Evolutionary conservation across 2,113 vertebrate species (phyloP).

Genomic region (Notarius lentiginosus): DNA sequence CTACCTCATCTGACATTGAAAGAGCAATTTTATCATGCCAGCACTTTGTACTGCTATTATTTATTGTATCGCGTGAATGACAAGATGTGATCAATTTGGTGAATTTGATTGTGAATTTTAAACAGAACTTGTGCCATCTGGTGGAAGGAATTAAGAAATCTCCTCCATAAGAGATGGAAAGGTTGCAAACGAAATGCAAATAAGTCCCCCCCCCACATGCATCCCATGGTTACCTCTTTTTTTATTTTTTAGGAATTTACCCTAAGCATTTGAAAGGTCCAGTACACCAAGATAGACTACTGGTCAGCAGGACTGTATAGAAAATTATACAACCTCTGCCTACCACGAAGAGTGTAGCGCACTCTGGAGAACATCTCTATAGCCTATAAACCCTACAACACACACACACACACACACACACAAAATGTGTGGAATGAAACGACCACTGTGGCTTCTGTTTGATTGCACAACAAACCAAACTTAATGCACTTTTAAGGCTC

Average conservation of each 20-base stretch:
- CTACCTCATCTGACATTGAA: not conserved
- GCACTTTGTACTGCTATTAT: not conserved
- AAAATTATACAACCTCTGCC: not conserved
- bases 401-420: too few relatives aligned
- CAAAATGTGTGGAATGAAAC: not conserved
- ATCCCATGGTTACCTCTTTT: not conserved
- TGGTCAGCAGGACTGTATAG: not conserved
- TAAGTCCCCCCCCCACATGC: not conserved
- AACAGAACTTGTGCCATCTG: slow-evolving; percentile 17
- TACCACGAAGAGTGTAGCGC: not conserved
- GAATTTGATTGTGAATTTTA: not conserved
- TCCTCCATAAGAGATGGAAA: not conserved
- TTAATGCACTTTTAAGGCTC: not conserved
- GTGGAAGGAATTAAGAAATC: not conserved
- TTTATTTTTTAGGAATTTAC: not conserved
- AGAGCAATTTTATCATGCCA: not conserved
- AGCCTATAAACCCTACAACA: not conserved
- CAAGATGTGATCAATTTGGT: not conserved
- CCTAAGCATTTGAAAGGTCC: slow-evolving; percentile 20
- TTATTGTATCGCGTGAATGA: not conserved
- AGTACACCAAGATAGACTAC: slow-evolving; percentile 25
- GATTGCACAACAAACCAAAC: not conserved
- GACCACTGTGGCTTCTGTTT: not conserved
- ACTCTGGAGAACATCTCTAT: slow-evolving; percentile 4
- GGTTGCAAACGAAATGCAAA: not conserved